Percentiles rank a stretch among this genome's conserved stretches.
Conservation (phyloP, 2,888 invertebrate genomes). For the Hyles lineata region DNA sequence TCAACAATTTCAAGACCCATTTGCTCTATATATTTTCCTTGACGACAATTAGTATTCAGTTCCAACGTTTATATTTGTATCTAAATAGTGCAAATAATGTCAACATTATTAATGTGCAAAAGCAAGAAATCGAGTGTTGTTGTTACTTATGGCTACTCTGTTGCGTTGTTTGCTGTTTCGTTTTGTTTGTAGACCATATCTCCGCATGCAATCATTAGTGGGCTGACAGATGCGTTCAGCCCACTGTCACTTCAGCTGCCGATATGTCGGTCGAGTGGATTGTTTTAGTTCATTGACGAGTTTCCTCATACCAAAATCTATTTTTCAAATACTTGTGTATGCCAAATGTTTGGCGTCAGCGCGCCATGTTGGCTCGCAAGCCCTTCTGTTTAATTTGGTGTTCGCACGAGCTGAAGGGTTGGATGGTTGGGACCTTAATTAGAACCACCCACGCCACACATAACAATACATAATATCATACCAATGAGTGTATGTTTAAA, state of each 20-base stretch:
- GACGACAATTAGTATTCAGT: too few species aligned
- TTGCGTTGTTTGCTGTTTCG: too few species aligned
- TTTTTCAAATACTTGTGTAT: constrained; percentile 40
- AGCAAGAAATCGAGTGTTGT: background rate
- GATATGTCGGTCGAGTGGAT: constrained; percentile 25
- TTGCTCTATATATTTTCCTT: too few species aligned
- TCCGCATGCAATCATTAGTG: constrained; percentile 18
- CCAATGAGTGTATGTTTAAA: constrained; percentile 10
- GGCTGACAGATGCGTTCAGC: background rate
- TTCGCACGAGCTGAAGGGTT: background rate
- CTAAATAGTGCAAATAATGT: background rate
- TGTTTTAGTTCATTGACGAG: constrained; percentile 39
- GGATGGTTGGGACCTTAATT: constrained; percentile 1
- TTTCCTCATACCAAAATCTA: constrained; percentile 42
- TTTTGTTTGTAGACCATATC: background rate
- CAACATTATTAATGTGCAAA: background rate
- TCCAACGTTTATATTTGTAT: too few species aligned
- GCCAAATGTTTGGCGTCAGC: constrained; percentile 42
- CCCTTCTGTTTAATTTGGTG: background rate
- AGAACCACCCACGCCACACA: constrained; percentile 17
- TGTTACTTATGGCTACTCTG: background rate
- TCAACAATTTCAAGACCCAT: too few species aligned
- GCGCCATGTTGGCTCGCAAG: constrained; percentile 32
- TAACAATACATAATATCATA: constrained; percentile 17
- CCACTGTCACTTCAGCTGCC: constrained; percentile 9